These are phyloP conservation scores for Halcyon chelicuti DNA, from an alignment of 2,797 vertebrate genomes.

Conservation along the genomic window DNA sequence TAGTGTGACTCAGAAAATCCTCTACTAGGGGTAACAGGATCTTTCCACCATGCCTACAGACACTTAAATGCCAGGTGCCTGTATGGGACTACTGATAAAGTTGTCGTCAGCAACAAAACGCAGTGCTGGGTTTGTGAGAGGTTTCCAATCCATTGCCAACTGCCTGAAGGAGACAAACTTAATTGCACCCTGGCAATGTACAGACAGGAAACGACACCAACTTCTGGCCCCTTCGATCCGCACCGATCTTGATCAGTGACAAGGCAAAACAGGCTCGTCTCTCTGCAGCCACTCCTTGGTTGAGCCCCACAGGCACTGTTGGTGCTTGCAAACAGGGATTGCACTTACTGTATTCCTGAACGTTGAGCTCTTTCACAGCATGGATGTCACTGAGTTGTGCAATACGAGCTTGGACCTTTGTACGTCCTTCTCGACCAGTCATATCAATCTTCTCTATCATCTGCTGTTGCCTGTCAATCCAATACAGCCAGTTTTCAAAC, in stretches of 20 bases:
- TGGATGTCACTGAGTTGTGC: conserved; percentile 95
- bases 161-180: not conserved
- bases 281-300: not conserved
- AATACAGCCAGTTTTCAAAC: conserved; percentile 94
- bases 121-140: not conserved
- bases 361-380: conserved; percentile 91
- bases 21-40: not conserved
- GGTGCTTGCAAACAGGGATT: not conserved
- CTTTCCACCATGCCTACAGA: not conserved
- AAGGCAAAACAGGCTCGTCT: not conserved
- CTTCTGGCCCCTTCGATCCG: not conserved
- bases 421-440: conserved; percentile 90
- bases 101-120: not conserved
- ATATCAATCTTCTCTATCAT: conserved; percentile 98
- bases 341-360: conserved; percentile 91
- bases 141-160: not conserved
- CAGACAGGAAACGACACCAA: not conserved
- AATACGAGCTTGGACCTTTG: conserved; percentile 96
- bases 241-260: not conserved
- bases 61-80: not conserved
- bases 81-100: not conserved
- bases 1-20: not conserved
- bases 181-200: not conserved
- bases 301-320: not conserved
- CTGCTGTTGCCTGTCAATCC: conserved; percentile 98